Percentiles rank a stretch among this genome's conserved stretches.
Evolutionary conservation across 2,113 vertebrate genomes (phyloP).

Genomic region (Mustela nigripes): DNA sequence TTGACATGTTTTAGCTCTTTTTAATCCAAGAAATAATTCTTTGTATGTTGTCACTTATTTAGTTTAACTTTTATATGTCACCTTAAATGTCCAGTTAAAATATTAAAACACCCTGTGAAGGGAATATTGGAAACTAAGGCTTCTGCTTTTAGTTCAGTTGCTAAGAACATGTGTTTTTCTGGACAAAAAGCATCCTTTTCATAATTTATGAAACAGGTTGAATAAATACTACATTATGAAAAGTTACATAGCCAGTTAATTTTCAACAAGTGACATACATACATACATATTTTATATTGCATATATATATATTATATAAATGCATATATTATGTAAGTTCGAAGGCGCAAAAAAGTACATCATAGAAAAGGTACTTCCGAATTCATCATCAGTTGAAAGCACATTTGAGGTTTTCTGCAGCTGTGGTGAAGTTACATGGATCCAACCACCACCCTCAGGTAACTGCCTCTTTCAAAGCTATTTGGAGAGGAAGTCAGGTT

Average conservation of each 20-base stretch:
- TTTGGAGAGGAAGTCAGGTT: background rate
- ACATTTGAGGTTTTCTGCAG: background rate
- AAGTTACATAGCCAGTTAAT: constrained; percentile 33
- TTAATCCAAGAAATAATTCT: constrained; percentile 28
- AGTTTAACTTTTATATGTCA: background rate
- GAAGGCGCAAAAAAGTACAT: constrained; percentile 13
- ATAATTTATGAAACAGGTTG: constrained; percentile 28
- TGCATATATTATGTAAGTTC: background rate
- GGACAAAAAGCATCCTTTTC: background rate
- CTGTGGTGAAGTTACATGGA: background rate
- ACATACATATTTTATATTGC: background rate
- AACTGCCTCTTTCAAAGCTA: background rate
- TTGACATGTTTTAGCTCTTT: constrained; percentile 28
- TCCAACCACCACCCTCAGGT: background rate
- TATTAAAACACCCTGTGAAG: constrained; percentile 29
- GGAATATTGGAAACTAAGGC: background rate
- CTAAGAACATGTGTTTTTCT: background rate
- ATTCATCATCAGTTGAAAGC: background rate
- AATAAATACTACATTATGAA: constrained; percentile 33
- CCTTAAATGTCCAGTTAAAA: constrained; percentile 33
- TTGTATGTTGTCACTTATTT: constrained; percentile 25
- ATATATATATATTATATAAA: background rate
- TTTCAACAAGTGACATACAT: constrained; percentile 1
- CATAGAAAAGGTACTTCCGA: background rate
- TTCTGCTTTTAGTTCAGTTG: constrained; percentile 44